Percentiles rank a stretch among this genome's conserved stretches.
Evolutionary conservation across 1,140 invertebrate genomes (phyloP).

Genomic region (Drosophila biarmipes): DNA sequence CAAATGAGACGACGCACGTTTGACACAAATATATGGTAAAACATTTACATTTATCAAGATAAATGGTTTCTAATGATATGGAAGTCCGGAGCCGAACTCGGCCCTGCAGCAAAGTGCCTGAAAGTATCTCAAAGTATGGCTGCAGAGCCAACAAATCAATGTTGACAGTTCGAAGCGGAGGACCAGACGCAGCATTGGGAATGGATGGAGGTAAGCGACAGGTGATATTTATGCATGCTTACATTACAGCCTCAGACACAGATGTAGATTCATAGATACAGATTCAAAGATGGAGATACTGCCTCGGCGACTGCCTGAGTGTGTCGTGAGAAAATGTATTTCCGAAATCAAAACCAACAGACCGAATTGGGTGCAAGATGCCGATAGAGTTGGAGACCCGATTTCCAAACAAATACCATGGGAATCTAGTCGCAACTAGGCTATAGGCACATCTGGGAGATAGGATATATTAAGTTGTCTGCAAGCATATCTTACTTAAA

Average conservation of each 20-base stretch:
- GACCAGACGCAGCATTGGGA: constrained; percentile 35
- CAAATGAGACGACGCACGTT: constrained; percentile 71
- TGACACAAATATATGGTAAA: constrained; percentile 81
- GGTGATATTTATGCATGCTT: constrained; percentile 78
- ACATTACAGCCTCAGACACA: constrained; percentile 47
- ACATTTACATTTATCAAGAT: constrained; percentile 83
- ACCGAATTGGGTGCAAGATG: constrained; percentile 7
- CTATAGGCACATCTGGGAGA: constrained; percentile 11
- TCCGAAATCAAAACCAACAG: constrained; percentile 54
- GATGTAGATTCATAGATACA: constrained; percentile 43
- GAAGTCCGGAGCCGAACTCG: constrained; percentile 45
- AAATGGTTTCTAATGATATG: constrained; percentile 82
- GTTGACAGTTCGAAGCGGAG: constrained; percentile 63
- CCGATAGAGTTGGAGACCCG: constrained; percentile 27
- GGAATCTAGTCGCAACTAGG: constrained; percentile 5
- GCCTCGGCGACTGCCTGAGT: constrained; percentile 31
- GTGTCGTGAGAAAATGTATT: constrained; percentile 77
- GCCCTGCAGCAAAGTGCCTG: constrained; percentile 25
- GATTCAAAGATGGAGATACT: constrained; percentile 15
- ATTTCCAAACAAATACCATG: constrained; percentile 47
- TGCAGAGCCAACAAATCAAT: constrained; percentile 76
- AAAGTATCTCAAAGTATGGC: constrained; percentile 51
- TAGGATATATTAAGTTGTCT: background rate
- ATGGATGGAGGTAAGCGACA: constrained; percentile 25
- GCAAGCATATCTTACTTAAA: too few relatives aligned